Percentiles rank a stretch among this genome's conserved stretches.
phyloP scores from a whole-genome alignment of 1,140 invertebrate species.

The Eriosoma lanigerum region DNA sequence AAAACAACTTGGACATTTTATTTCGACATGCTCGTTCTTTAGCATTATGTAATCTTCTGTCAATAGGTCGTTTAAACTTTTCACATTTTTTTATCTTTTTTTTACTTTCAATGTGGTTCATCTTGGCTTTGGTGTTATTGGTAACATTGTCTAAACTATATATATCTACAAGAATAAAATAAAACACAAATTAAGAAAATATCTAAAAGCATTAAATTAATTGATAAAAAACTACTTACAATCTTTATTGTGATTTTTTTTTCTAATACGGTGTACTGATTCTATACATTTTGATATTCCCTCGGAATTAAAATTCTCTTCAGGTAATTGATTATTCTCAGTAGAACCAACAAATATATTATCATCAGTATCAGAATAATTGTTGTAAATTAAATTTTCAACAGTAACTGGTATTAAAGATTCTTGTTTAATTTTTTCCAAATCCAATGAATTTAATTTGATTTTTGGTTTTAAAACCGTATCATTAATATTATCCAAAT shows the following conservation, averaged over 20 bases:
- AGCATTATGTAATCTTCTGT: conserved; percentile 3
- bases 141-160: too few relatives aligned
- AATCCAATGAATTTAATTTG: conserved; percentile 5
- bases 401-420: too few relatives aligned
- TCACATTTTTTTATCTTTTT: not conserved
- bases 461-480: not conserved
- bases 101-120: too few relatives aligned
- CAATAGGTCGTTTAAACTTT: not conserved
- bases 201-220: not conserved
- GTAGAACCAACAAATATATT: not conserved
- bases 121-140: too few relatives aligned
- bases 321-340: not conserved
- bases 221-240: not conserved
- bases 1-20: not conserved
- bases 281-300: not conserved
- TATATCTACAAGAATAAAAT: not conserved
- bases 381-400: too few relatives aligned
- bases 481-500: conserved; percentile 15
- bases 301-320: not conserved
- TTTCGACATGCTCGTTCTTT: conserved; percentile 25
- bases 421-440: not conserved
- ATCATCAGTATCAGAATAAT: not conserved
- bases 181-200: not conserved
- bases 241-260: not conserved
- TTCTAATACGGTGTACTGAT: too few relatives aligned